These are phyloP conservation scores for Sorex maritimensis DNA, from an alignment of 2,797 vertebrate genomes.

Conservation along the genomic window DNA sequence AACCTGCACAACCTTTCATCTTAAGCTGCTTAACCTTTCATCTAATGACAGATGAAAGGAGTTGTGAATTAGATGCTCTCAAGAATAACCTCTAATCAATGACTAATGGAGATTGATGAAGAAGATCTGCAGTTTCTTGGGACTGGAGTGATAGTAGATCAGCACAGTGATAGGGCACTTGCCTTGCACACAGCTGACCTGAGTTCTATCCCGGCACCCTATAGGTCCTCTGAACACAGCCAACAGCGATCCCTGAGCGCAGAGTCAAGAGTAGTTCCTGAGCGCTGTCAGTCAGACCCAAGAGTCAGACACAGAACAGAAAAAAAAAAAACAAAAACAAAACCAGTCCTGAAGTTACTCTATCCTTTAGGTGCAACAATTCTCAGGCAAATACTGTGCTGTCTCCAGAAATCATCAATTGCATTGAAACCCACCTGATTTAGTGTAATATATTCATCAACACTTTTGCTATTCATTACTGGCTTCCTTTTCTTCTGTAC, in stretches of 20 bases:
- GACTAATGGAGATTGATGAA: neutral
- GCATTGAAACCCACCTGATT: neutral
- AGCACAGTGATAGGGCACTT: neutral
- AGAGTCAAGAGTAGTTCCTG: no score
- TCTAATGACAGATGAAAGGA: neutral
- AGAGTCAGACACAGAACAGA: no score
- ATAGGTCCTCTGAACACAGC: no score
- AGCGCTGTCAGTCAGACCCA: no score
- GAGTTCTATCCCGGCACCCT: no score
- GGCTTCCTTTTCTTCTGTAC: neutral
- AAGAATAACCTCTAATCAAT: neutral
- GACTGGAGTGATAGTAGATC: neutral
- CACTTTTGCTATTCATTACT: neutral
- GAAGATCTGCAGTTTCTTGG: no score
- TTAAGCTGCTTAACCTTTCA: no score
- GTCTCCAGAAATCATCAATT: neutral
- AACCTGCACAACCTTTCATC: neutral
- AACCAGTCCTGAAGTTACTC: neutral
- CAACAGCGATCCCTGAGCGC: no score
- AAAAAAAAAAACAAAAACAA: no score
- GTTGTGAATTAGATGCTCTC: neutral
- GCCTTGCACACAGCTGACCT: no score
- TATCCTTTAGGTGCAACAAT: neutral
- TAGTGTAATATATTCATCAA: constrained; percentile 11
- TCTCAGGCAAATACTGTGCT: neutral